Evolutionary conservation across 2,113 vertebrate species (phyloP), one percentile per base, ranked within the genome.

Genomic region (Monarcha castaneiventris): DNA sequence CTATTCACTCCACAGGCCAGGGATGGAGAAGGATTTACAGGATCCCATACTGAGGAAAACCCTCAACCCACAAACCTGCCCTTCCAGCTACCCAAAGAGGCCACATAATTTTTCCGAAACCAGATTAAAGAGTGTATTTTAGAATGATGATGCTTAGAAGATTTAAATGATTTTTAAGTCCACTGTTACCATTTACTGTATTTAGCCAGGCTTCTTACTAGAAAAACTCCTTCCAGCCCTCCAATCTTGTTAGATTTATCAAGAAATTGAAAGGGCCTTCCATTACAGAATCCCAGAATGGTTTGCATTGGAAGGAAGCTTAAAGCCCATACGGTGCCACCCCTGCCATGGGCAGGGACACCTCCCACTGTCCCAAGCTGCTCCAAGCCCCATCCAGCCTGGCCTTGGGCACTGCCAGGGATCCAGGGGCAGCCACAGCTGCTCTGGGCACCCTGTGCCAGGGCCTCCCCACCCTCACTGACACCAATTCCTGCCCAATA

Each of bases 321-420:
- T 25, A 10, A 33, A 33, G 33, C 0, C 8, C 18, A 73, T 7
- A 23, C 1, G 1, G 1, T 11, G 0, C 7, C 13, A 14, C 10
- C 5, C 5, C 8, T 46, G 44, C 27, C 33, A 39, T 9, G 44
- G 21, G 7, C 19, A 59, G 37, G 52, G 44, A 59, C 68, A 81
- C 0, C 16, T 59, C 1, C 54, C 77, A 30, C 44, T 8, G 0
- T 0, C 3, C 16, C 46, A 52, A 10, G 16, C 0, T 29, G 44
- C 29, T 39, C 44, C 59, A 10, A 49, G 26, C 8, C 26, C 26
- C 0, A 0, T 64, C 26, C 61, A 74, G 0, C 33, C 44, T 51
- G 52, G 22, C 33, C 86, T 25, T 1, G 22, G 27, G 0, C 68
- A 58, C 44, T 81, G 2, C 33, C 86, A 74, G 76, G 76, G 51